Evolutionary conservation across 2,888 invertebrate species (phyloP).

Genomic region (Drosophila borealis): DNA sequence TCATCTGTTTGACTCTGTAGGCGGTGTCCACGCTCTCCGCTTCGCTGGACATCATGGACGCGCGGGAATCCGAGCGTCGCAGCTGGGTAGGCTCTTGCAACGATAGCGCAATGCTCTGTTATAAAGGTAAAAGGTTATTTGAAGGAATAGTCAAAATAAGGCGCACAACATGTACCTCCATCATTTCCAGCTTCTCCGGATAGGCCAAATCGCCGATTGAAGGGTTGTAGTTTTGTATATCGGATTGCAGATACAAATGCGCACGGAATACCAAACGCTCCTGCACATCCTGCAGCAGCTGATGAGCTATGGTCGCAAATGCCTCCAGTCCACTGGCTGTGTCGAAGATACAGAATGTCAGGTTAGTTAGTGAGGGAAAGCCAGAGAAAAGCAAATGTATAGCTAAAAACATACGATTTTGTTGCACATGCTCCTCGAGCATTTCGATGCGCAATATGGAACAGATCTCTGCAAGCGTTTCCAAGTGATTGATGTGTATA

Average conservation of each 20-base stretch:
- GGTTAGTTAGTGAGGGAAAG: neutral
- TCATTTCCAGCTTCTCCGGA: slow-evolving; percentile 98
- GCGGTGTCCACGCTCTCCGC: slow-evolving; percentile 87
- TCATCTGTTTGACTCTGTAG: slow-evolving; percentile 81
- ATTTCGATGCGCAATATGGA: slow-evolving; percentile 96
- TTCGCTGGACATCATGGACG: slow-evolving; percentile 90
- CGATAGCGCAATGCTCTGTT: slow-evolving; percentile 88
- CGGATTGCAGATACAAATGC: slow-evolving; percentile 96
- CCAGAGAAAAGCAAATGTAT: neutral
- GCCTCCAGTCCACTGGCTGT: slow-evolving; percentile 89
- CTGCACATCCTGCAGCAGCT: slow-evolving; percentile 96
- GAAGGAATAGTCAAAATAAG: neutral
- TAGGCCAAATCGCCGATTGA: slow-evolving; percentile 98
- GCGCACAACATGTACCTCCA: slow-evolving; percentile 90
- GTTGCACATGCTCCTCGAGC: slow-evolving; percentile 94
- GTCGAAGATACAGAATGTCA: neutral
- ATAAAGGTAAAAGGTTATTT: neutral
- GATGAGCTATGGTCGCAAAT: slow-evolving; percentile 91
- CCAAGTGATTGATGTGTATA: slow-evolving; percentile 98
- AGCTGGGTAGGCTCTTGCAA: slow-evolving; percentile 87
- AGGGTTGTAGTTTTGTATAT: slow-evolving; percentile 94
- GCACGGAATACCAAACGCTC: slow-evolving; percentile 98
- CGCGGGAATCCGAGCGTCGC: slow-evolving; percentile 88
- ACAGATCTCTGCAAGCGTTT: slow-evolving; percentile 98
- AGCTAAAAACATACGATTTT: slow-evolving; percentile 88